Percentiles rank a stretch among this genome's conserved stretches.
Evolutionary conservation across 1,140 invertebrate genomes (phyloP).

Genomic region (Brachionus calyciflorus): DNA sequence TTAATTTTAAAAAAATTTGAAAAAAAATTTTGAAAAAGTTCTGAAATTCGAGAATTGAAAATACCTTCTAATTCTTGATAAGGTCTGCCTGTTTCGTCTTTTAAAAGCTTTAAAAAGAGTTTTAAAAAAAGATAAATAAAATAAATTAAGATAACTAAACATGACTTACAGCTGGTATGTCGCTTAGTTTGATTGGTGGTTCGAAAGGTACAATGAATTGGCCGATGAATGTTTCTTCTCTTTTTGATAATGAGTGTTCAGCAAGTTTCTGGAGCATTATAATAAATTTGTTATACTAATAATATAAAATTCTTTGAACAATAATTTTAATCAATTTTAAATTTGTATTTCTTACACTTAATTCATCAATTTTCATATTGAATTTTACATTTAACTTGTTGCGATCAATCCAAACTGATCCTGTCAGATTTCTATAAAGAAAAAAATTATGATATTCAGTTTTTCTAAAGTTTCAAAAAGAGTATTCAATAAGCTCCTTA

Average conservation of each 20-base stretch:
- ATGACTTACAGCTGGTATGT: slow-evolving; percentile 45
- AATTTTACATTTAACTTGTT: neutral
- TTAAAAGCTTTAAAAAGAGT: slow-evolving; percentile 63
- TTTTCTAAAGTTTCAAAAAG: no score
- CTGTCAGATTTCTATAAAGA: neutral
- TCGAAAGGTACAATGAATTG: slow-evolving; percentile 67
- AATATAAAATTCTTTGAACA: neutral
- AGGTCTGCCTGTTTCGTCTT: slow-evolving; percentile 68
- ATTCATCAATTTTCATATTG: neutral
- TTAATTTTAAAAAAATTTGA: neutral
- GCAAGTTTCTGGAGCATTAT: slow-evolving; percentile 70
- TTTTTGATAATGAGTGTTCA: slow-evolving; percentile 67
- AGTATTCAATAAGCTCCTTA: no score
- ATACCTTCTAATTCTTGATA: slow-evolving; percentile 69
- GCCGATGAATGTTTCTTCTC: slow-evolving; percentile 70
- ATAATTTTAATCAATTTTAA: neutral
- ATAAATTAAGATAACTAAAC: slow-evolving; percentile 36
- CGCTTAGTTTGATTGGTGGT: slow-evolving; percentile 57
- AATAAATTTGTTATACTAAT: slow-evolving; percentile 71
- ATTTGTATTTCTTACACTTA: neutral
- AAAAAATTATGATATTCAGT: neutral
- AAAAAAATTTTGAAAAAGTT: neutral
- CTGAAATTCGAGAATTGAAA: neutral
- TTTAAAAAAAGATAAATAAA: neutral
- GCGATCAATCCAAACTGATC: neutral